Conservation (phyloP, 2,113 vertebrate species). For the Herpetotheres cachinnans region DNA sequence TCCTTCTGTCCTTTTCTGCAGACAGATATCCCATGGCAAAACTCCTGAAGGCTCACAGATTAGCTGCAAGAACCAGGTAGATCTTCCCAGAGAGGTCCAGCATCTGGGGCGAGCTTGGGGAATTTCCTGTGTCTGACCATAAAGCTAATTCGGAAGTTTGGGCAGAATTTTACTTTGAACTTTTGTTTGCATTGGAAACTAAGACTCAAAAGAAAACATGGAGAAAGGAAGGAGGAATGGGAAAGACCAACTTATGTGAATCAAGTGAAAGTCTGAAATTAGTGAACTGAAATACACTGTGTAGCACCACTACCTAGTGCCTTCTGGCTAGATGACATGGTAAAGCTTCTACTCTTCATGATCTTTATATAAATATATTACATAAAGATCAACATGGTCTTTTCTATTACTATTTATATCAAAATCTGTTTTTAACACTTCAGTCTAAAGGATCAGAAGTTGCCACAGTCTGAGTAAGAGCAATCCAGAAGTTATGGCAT, state of each 20-base stretch:
- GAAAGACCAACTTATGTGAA: background rate
- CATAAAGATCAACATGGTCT: background rate
- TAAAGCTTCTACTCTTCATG: background rate
- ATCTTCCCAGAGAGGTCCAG: background rate
- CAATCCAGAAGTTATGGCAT: background rate
- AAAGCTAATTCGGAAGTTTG: background rate
- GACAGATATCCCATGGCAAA: background rate
- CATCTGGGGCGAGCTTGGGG: background rate
- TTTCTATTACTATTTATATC: background rate
- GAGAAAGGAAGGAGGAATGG: background rate
- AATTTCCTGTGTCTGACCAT: background rate
- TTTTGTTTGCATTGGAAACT: background rate
- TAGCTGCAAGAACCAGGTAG: background rate
- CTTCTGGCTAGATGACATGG: background rate
- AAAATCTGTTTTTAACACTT: background rate
- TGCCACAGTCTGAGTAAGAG: background rate
- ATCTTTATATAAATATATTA: background rate
- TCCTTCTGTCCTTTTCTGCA: background rate
- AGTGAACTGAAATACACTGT: background rate
- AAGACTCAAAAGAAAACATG: background rate
- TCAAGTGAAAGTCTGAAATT: background rate
- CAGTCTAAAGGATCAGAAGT: background rate
- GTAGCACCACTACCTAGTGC: background rate
- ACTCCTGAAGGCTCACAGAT: background rate
- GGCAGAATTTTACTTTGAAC: background rate